A percentile compares a stretch with the other conserved stretches of the same genome.
Conservation (phyloP, 2,888 invertebrate species). For the Chalcis sispes region DNA sequence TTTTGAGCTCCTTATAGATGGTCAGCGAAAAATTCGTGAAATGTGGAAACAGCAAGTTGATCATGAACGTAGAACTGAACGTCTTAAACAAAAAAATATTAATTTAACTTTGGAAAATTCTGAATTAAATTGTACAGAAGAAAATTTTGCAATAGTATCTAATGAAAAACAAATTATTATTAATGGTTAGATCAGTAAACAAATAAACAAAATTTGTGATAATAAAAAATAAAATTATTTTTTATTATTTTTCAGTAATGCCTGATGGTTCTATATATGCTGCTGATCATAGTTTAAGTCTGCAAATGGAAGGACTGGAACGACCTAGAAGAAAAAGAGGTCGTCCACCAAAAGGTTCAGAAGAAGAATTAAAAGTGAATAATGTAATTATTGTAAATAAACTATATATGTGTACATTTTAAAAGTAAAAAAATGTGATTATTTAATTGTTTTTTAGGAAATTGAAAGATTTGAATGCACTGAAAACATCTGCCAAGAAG, state of each 20-base stretch:
- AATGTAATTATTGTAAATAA: slow-evolving; percentile 6
- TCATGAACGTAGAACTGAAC: slow-evolving; percentile 68
- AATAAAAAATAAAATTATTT: slow-evolving; percentile 24
- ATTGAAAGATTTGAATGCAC: slow-evolving; percentile 59
- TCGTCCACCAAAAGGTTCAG: slow-evolving; percentile 81
- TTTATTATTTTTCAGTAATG: slow-evolving; percentile 78
- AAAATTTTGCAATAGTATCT: slow-evolving; percentile 62
- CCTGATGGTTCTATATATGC: slow-evolving; percentile 81
- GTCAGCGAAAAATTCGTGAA: slow-evolving; percentile 80
- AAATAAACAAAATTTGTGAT: neutral
- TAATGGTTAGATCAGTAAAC: slow-evolving; percentile 74
- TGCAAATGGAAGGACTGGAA: slow-evolving; percentile 82
- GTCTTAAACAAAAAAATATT: slow-evolving; percentile 52
- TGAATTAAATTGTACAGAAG: slow-evolving; percentile 61
- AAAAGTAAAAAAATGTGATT: neutral
- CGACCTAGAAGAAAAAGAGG: slow-evolving; percentile 84
- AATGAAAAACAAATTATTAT: slow-evolving; percentile 77
- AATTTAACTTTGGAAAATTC: slow-evolving; percentile 57
- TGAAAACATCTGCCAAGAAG: slow-evolving; percentile 69
- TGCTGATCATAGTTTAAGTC: slow-evolving; percentile 81
- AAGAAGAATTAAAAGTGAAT: slow-evolving; percentile 61
- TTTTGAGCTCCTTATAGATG: slow-evolving; percentile 83
- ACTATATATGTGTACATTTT: neutral
- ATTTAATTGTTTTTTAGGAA: slow-evolving; percentile 42
- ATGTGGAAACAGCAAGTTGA: slow-evolving; percentile 77